Conservation (phyloP, 2,113 vertebrate species). For the Microtus richardsoni region DNA sequence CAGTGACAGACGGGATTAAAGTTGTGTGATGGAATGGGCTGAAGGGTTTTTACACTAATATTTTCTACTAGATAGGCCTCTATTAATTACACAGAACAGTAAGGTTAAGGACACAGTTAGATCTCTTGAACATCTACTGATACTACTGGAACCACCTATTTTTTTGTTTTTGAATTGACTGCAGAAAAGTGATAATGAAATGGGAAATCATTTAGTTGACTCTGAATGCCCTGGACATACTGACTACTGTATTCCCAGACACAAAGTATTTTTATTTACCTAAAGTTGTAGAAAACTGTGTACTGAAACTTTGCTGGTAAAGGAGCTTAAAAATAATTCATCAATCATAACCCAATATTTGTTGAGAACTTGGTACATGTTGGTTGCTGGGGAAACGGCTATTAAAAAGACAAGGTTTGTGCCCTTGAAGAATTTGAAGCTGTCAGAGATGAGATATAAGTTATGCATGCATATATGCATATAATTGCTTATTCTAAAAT, state of each 20-base stretch:
- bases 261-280: background rate
- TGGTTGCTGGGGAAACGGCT: background rate
- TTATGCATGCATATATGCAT: background rate
- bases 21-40: background rate
- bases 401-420: background rate
- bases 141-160: background rate
- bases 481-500: background rate
- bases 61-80: background rate
- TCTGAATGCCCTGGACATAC: background rate
- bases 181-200: background rate
- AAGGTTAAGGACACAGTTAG: background rate
- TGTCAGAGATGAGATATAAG: background rate
- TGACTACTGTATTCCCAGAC: background rate
- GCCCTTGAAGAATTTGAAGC: background rate
- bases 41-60: background rate
- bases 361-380: background rate
- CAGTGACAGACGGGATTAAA: background rate
- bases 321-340: background rate
- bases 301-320: background rate
- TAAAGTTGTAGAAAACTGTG: background rate
- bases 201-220: background rate
- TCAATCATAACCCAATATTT: background rate
- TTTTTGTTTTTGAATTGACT: background rate
- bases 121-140: accelerated
- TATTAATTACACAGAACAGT: accelerated